Evolutionary conservation across 2,888 invertebrate genomes (phyloP), one percentile per base, ranked within the genome.

Genomic region (Tigriopus californicus): DNA sequence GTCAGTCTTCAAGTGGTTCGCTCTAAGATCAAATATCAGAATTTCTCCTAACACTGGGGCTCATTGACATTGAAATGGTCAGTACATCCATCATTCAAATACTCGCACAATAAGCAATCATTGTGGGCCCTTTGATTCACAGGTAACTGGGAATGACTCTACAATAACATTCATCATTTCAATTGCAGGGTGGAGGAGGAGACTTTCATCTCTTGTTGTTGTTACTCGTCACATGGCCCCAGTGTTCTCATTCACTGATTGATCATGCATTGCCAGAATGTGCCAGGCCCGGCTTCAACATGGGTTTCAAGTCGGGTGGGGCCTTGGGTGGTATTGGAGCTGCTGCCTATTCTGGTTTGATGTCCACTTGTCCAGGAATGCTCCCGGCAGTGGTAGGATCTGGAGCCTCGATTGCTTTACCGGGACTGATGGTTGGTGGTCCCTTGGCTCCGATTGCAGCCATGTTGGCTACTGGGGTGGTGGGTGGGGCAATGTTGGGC

Each of bases 321-420:
- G 15, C 33, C 18, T 33, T 52, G 18, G 52, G 52, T 52, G 22
- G 52, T 10, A 25, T 52, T n/a, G 52, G 52, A 25, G 52, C 52
- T 1, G 52, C 52, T 10, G 52, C 52, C 13, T 52, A 52, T 52
- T 25, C 52, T n/a, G 52, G 52, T 24, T 24, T 33, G 33, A 52
- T 52, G 15, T 52, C 52, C 15, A 25, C 52, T 52, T 52, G 52
- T 52, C 52, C 52, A 11, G 33, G 25, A 15, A 24, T 52, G 24
- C 13, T 52, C 10, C 52, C 52, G 18, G 25, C 24, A 11, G 15
- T 52, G 10, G 33, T 33, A 10, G 22, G 22, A 6, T 24, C 33
- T 52, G 52, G 52, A 13, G 52, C 25, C 15, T 47, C 52, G 13
- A 40, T 24, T 10, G 22, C 24, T 10, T 11, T 52, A 10, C 52